Percentiles rank a stretch among this genome's conserved stretches.
phyloP scores from a whole-genome alignment of 2,113 vertebrate species.

The Butorides virescens region DNA sequence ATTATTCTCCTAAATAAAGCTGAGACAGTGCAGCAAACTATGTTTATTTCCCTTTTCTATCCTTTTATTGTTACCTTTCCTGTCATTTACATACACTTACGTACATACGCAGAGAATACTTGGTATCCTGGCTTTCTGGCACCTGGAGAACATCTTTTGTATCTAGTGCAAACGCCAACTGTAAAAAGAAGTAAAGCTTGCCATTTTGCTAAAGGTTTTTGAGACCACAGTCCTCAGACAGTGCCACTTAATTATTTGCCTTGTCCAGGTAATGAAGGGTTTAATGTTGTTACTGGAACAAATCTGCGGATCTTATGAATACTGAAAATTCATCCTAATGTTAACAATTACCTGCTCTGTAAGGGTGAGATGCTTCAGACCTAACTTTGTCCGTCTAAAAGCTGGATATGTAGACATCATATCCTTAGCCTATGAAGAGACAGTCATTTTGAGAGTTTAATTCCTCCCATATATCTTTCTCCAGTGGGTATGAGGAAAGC shows the following conservation, averaged over 20 bases:
- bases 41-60: neutral
- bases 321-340: neutral
- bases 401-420: neutral
- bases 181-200: neutral
- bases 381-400: neutral
- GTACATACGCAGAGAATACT: neutral
- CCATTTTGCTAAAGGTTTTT: neutral
- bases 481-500: neutral
- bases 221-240: neutral
- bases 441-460: neutral
- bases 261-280: neutral
- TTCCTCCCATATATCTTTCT: neutral
- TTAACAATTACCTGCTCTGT: neutral
- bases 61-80: neutral
- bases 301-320: neutral
- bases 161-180: neutral
- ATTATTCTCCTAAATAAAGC: neutral
- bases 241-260: neutral
- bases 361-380: neutral
- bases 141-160: neutral
- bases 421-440: neutral
- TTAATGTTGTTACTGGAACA: neutral
- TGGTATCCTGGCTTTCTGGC: neutral
- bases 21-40: accelerated
- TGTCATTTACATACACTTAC: neutral